Evolutionary conservation across 2,113 vertebrate species (phyloP), one percentile per base, ranked within the genome.

Genomic region (Polypterus bichir): DNA sequence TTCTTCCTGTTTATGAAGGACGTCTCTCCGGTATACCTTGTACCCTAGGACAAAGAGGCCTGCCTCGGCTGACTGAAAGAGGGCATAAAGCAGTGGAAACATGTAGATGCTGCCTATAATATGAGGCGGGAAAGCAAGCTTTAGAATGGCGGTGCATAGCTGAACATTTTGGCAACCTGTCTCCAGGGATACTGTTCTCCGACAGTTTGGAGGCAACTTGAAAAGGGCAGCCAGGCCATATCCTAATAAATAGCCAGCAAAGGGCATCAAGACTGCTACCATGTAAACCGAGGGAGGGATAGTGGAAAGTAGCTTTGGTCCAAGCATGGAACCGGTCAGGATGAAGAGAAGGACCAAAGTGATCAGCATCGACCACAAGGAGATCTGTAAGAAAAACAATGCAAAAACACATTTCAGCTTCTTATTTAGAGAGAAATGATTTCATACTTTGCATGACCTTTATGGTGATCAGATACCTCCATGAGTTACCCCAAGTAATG

Each of bases 91-190:
- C 76, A 99, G 79, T 1, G 94, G 94, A 59, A 99, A 98, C 90
- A 98, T 97, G 76, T 94, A 97, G 91, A 97, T 94, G 49, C 88
- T 86, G 5, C 93, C 92, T 55, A 97, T 89, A 59, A 95, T 75
- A 59, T 90, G 88, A 0, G 94, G 92, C 0, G 92, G 92, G 64
- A 99, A 99, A 56, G 93, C 90, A 77, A 99, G 82, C 65, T 99
- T 98, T 48, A 99, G 87, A 65, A 98, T 97, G 73, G 94, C 94
- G 0, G 94, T 97, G 71, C 96, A 99, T 61, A 99, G 91, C 79
- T 99, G 96, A 61, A 99, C 92, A 0, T 99, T 99, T 78, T 98
- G 94, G 74, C 96, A 98, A 0, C 96, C 96, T 0, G 94, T 99
- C 75, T 97, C 96, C 79, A 98, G 65, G 8, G 93, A 97, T 1